Percentiles rank a stretch among this genome's conserved stretches.
phyloP scores from a whole-genome alignment of 2,797 vertebrate genomes.

The Intellagama lesueurii region DNA sequence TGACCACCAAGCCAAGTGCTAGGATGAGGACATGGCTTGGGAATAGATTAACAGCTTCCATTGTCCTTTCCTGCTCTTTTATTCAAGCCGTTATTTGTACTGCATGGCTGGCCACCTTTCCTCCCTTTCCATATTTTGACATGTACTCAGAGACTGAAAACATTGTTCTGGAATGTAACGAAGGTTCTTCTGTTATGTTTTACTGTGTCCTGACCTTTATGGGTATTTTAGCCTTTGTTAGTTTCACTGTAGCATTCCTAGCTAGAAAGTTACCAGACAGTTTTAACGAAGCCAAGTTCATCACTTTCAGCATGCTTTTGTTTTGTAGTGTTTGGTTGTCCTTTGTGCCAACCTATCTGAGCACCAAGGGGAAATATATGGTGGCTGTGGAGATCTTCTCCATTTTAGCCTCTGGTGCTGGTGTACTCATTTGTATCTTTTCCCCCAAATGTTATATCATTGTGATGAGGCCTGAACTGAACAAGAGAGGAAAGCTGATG shows the following conservation, averaged over 20 bases:
- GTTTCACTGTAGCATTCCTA: conserved; percentile 10
- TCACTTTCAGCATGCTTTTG: neutral
- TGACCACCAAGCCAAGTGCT: conserved; percentile 10
- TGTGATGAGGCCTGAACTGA: neutral
- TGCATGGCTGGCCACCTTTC: neutral
- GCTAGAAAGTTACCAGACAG: neutral
- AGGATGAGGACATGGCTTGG: neutral
- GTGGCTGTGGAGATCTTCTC: too few relatives aligned
- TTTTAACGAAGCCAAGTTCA: conserved; percentile 17
- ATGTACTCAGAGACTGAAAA: neutral
- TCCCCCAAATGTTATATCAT: neutral
- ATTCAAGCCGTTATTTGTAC: neutral
- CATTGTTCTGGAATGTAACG: neutral
- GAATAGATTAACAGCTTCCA: neutral
- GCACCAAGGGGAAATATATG: too few relatives aligned
- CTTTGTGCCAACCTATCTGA: too few relatives aligned
- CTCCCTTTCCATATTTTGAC: neutral
- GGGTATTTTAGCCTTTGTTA: neutral
- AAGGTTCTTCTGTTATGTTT: neutral
- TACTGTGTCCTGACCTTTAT: neutral
- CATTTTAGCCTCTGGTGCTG: too few relatives aligned
- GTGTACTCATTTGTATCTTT: too few relatives aligned
- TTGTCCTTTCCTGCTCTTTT: neutral
- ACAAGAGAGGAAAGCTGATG: neutral
- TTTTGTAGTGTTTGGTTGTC: neutral